Conservation (phyloP, 2,113 vertebrate genomes). For the Ptilorrhoa leucosticta region DNA sequence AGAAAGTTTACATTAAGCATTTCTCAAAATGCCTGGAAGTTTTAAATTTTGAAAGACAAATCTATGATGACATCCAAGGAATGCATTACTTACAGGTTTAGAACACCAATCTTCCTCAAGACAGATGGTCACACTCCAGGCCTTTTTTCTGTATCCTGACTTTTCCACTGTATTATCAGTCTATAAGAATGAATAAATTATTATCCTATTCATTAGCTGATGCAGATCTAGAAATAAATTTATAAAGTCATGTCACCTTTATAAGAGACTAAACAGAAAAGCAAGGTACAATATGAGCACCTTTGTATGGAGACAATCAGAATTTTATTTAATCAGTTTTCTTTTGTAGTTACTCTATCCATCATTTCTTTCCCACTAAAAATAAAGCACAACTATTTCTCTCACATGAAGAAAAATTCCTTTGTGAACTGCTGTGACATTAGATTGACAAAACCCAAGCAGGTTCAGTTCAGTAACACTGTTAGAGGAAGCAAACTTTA, state of each 20-base stretch:
- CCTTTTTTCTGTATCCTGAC: not conserved
- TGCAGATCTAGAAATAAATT: not conserved
- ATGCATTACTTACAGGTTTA: not conserved
- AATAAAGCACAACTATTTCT: not conserved
- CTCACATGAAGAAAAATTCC: not conserved
- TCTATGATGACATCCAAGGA: not conserved
- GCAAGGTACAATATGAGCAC: not conserved
- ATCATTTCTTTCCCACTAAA: not conserved
- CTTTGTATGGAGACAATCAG: not conserved
- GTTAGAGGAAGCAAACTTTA: not conserved
- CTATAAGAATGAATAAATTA: not conserved
- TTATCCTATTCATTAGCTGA: not conserved
- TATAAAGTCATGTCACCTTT: not conserved
- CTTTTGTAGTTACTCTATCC: not conserved
- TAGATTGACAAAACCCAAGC: not conserved
- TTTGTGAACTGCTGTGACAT: not conserved
- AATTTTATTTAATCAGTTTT: not conserved
- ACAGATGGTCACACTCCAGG: not conserved
- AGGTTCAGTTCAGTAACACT: not conserved
- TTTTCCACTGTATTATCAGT: not conserved
- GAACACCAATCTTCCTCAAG: not conserved
- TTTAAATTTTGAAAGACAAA: not conserved
- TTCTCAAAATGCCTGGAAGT: not conserved
- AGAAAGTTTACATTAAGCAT: not conserved
- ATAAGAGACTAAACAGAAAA: not conserved